phyloP scores from a whole-genome alignment of 2,888 invertebrate genomes.

The Papilio elwesi region DNA sequence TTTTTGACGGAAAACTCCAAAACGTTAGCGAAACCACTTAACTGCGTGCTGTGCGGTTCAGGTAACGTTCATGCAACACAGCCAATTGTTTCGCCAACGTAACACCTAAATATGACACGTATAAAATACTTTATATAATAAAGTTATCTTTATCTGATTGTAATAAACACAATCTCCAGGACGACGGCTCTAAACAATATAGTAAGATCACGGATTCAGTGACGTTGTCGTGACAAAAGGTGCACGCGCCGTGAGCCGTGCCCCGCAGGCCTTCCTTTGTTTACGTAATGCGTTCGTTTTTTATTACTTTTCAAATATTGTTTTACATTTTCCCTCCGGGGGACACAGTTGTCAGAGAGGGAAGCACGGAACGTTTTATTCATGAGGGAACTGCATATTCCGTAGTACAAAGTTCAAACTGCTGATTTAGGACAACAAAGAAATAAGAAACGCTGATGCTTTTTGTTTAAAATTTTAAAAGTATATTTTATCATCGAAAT shows the following conservation, averaged over 20 bases:
- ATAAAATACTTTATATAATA: too few species aligned
- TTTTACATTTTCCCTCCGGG: constrained; percentile 55
- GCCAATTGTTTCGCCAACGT: too few species aligned
- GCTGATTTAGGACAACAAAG: constrained; percentile 13
- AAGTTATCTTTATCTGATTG: neutral
- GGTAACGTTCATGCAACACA: too few species aligned
- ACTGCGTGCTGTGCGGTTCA: too few species aligned
- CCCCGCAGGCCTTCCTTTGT: constrained; percentile 77
- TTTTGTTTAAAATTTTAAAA: neutral
- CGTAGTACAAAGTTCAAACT: constrained; percentile 3
- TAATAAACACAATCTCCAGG: neutral
- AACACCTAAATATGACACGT: too few species aligned
- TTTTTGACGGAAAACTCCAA: too few species aligned
- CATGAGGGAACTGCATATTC: constrained; percentile 29
- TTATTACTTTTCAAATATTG: constrained; percentile 61
- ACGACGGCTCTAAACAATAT: constrained; percentile 61
- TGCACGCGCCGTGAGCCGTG: constrained; percentile 74
- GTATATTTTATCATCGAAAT: neutral
- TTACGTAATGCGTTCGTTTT: constrained; percentile 70
- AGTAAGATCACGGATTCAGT: constrained; percentile 69
- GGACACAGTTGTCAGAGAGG: constrained; percentile 48
- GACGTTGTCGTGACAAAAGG: constrained; percentile 74
- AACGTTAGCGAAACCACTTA: too few species aligned
- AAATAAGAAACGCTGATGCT: neutral
- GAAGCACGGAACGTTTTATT: constrained; percentile 57